A percentile compares a stretch with the other conserved stretches of the same genome.
Conservation (phyloP, 2,888 invertebrate species). For the Hanleya hanleyi region DNA sequence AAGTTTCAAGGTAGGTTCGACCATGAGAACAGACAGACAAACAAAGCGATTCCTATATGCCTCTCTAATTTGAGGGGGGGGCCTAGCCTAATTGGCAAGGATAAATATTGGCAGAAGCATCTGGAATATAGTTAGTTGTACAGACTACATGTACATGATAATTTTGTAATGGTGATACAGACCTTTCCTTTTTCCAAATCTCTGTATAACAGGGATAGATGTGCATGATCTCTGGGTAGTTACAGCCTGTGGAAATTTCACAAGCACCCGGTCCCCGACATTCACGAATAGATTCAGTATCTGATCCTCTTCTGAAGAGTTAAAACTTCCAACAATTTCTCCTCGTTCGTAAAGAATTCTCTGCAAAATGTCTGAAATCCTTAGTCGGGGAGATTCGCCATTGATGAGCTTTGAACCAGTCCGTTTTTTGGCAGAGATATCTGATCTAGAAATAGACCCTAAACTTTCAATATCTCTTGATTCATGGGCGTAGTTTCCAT, state of each 20-base stretch:
- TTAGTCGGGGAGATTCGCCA: not conserved
- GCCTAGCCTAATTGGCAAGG: no score
- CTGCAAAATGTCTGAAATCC: not conserved
- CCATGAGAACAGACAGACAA: no score
- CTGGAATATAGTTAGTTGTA: no score
- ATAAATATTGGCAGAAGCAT: no score
- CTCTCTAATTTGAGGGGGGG: no score
- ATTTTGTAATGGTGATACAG: no score
- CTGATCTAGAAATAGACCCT: not conserved
- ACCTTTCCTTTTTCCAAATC: constrained; percentile 61
- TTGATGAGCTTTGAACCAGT: no score
- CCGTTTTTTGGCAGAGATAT: no score
- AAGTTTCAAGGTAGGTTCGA: no score
- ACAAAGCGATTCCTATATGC: no score
- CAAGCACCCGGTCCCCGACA: constrained; percentile 57
- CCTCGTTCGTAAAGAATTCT: not conserved
- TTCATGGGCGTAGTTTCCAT: not conserved
- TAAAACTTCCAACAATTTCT: not conserved
- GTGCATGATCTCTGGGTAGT: not conserved
- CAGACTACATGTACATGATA: no score
- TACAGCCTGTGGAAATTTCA: constrained; percentile 45
- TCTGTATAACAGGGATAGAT: constrained; percentile 2
- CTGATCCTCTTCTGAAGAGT: constrained; percentile 31
- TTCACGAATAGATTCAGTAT: constrained; percentile 48
- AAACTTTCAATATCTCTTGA: not conserved